Base-by-base conservation (phyloP, 2,888 invertebrate species). In the Cosmia trapezina region DNA sequence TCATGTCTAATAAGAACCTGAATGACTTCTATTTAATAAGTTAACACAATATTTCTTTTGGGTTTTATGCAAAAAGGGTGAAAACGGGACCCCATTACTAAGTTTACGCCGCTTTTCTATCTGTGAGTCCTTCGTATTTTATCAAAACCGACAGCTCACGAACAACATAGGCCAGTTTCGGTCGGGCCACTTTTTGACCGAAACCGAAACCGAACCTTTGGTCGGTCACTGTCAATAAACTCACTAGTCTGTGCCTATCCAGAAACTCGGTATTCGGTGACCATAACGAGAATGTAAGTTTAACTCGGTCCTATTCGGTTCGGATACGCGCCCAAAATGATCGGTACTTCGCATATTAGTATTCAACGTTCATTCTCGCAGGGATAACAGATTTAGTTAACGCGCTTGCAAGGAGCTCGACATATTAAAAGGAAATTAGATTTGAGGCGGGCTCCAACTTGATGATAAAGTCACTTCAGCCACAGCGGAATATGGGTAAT, bases 361-460 rank as follows among this genome's bases (percentile, higher is more conserved):
- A 84, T 85, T 81, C 86, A 63, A 45, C 59, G 60, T 74, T 62
- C 84, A 76, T 84, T 70, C 85, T 76, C 78, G 11, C 53, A 22
- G 69, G 75, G 69, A 80, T 80, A 84, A 82, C 85, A 78, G 78
- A 86, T 85, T 86, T 82, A 76, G 82, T 85, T 84, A 84, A 75
- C 69, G 72, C 67, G 65, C 75, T 57, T 70, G 73, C 76, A 81
- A 84, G 78, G 78, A 68, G 69, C 75, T 74, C 81, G 83, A 83
- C 78, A 81, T 88, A 83, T 87, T 88, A 86, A 86, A 85, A 85
- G 87, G 87, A 88, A 88, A 87, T 87, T 88, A 84, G 86, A 83
- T 87, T 88, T 83, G 83, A 82, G 77, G 51, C 85, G 57, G 67
- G 67, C 78, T 70, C 73, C 63, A 8, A 53, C 56, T 68, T 60